Evolutionary conservation across 2,797 vertebrate genomes (phyloP), one percentile per base, ranked within the genome.

Genomic region (Anguilla obscura): DNA sequence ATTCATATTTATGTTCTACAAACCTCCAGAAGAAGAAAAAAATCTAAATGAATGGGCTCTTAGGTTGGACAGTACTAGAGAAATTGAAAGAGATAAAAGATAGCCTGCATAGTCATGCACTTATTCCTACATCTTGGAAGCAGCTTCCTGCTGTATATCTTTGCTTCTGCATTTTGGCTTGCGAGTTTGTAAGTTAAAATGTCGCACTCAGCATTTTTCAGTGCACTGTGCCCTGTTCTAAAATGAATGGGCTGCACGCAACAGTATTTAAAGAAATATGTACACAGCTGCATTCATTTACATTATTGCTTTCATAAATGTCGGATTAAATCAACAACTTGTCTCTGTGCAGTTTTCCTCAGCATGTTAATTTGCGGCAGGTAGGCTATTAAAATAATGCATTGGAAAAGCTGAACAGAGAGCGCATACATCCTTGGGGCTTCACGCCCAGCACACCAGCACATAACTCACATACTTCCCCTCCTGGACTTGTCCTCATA

Each of bases 201-300:
- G 12, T 36, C 71, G 27, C n/a, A 27, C 24, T 76, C 33, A 33
- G 27, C 27, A 76, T 76, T 76, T 76, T 76, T 14, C 71, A 14
- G 14, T 36, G 71, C 71, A 33, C 33, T 76, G 27, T 16, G 71
- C 33, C 71, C 18, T 27, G 63, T 36, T 76, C 71, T 36, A 16
- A 33, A 36, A 36, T 76, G 71, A 76, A 76, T 33, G 6, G 33
- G 27, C 71, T 76, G 16, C 33, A 36, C 3, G 30, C 33, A 76
- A 10, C 63, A 69, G 4, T 69, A 69, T 69, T 63, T n/a, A 69
- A 69, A 69, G 63, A 69, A 69, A 69, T 69, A 69, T 69, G 63
- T n/a, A 2, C 63, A 69, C 63, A 27, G 63, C 63, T 69, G 24
- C 63, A 69, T 69, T 69, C 63, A 27, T 69, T n/a, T 69, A n/a